Percentiles rank a stretch among this genome's conserved stretches.
Conservation (phyloP, 1,140 invertebrate species). For the Probaryconus sp. region DNA sequence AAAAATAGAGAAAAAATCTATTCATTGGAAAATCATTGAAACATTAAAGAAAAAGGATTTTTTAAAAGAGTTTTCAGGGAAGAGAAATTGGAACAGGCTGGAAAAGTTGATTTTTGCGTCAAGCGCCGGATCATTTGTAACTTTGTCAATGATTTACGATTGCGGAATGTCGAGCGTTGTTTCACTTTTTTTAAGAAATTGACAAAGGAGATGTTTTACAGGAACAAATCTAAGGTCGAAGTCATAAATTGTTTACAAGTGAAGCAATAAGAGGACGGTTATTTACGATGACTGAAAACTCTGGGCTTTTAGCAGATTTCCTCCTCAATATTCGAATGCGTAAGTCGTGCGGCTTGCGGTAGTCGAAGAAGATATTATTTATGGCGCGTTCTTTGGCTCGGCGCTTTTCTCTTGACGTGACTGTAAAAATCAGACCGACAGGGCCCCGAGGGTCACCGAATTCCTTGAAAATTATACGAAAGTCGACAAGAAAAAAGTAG, state of each 20-base stretch:
- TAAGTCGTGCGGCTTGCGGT: constrained; percentile 38
- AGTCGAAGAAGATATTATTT: constrained; percentile 34
- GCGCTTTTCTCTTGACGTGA: constrained; percentile 8
- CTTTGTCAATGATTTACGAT: constrained; percentile 8
- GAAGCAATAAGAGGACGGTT: constrained; percentile 6
- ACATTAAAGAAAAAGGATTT: too few relatives aligned
- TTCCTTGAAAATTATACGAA: constrained; percentile 21
- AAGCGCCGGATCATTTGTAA: background rate
- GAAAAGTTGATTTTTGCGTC: background rate
- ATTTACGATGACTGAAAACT: constrained; percentile 29
- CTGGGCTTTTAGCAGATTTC: constrained; percentile 6
- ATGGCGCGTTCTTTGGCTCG: constrained; percentile 8
- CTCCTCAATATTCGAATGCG: constrained; percentile 7
- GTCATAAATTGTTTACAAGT: constrained; percentile 40
- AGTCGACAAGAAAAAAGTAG: background rate
- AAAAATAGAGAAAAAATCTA: too few relatives aligned
- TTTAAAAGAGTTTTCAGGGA: too few relatives aligned
- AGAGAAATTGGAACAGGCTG: too few relatives aligned
- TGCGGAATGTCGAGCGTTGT: background rate
- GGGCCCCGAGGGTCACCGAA: background rate
- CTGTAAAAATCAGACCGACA: constrained; percentile 6
- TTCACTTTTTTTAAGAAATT: constrained; percentile 5
- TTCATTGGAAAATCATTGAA: too few relatives aligned
- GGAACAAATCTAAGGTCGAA: constrained; percentile 36
- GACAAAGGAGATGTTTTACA: constrained; percentile 14